These are phyloP conservation scores for Oscheius sp. DNA, from an alignment of 2,888 invertebrate species.

Conservation along the genomic window DNA sequence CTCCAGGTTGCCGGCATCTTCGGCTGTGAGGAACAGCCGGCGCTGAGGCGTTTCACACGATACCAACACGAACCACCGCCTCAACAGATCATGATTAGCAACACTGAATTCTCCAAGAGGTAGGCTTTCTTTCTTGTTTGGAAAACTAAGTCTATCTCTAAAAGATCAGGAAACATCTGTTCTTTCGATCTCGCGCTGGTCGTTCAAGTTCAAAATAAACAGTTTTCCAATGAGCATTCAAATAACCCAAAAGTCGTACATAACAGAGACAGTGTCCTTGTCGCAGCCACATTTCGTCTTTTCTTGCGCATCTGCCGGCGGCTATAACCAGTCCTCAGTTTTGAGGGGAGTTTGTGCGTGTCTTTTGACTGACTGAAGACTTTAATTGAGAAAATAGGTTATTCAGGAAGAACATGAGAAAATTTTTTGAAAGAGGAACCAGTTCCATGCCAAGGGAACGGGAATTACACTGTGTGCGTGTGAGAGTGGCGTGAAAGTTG, in stretches of 20 bases:
- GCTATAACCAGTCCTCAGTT: conserved; percentile 1
- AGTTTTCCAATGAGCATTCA: neutral
- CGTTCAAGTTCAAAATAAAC: no score
- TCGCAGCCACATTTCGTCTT: neutral
- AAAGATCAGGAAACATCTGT: no score
- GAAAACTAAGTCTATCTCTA: no score
- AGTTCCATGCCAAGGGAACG: conserved; percentile 15
- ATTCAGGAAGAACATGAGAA: conserved; percentile 5
- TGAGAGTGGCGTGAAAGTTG: conserved; percentile 21
- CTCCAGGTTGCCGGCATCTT: conserved; percentile 58
- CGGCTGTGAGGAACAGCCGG: conserved; percentile 51
- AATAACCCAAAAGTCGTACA: neutral
- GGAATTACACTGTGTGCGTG: conserved; percentile 26
- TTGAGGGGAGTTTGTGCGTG: neutral
- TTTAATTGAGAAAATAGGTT: no score
- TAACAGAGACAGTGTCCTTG: neutral
- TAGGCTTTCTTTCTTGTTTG: conserved; percentile 1
- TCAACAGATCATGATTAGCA: neutral
- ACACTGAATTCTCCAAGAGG: conserved; percentile 40
- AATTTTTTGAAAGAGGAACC: neutral
- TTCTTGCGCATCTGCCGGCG: neutral
- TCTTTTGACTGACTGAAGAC: neutral
- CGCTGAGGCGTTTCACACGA: conserved; percentile 50
- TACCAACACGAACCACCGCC: conserved; percentile 38
- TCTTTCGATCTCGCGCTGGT: no score